Conservation (phyloP, 92 coral and sea anemone genomes). For the Metridium senile region DNA sequence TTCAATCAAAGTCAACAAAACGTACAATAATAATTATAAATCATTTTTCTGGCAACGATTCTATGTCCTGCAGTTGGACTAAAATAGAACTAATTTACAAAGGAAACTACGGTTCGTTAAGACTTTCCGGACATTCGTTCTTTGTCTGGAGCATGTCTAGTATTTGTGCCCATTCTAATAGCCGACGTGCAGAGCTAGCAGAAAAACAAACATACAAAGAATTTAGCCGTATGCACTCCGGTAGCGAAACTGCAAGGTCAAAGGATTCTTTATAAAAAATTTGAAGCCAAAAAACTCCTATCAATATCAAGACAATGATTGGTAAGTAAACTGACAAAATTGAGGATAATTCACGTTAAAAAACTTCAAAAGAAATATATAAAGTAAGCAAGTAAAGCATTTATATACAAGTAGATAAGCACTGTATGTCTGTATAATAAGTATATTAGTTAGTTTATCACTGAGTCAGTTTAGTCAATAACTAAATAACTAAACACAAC, state of each 20-base stretch:
- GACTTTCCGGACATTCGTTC: slow-evolving; percentile 1
- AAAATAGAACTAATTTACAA: slow-evolving; percentile 3
- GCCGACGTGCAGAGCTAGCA: not conserved
- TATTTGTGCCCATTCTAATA: not conserved
- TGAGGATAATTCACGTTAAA: too few species aligned
- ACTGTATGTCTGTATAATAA: too few species aligned
- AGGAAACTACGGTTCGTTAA: slow-evolving; percentile 5
- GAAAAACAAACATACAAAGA: not conserved
- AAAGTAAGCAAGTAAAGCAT: too few species aligned
- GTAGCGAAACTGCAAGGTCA: not conserved
- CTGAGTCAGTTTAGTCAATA: too few species aligned
- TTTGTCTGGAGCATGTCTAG: not conserved
- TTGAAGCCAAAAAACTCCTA: too few species aligned
- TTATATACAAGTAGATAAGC: too few species aligned
- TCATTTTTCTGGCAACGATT: not conserved
- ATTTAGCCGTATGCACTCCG: too few species aligned
- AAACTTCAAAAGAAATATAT: too few species aligned
- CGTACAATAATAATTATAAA: not conserved
- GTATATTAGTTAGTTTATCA: too few species aligned
- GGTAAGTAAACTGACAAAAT: not conserved
- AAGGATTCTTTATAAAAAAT: too few species aligned
- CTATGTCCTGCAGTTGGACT: not conserved
- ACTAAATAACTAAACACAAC: too few species aligned
- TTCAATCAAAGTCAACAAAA: not conserved
- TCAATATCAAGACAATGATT: not conserved